Conservation (phyloP, 2,888 invertebrate genomes). For the Lepidocyrtoides sp. region DNA sequence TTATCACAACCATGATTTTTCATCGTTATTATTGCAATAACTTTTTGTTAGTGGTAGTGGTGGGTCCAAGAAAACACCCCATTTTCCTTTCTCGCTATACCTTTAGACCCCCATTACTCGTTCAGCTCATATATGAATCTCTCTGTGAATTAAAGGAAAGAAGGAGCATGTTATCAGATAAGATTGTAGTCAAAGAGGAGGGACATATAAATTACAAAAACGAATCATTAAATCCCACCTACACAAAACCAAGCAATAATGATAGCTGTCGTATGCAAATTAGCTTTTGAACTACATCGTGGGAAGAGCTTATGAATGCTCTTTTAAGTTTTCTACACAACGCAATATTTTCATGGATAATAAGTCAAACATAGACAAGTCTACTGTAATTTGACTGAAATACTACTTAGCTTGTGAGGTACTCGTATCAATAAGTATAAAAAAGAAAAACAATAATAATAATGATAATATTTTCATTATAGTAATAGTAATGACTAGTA, state of each 20-base stretch:
- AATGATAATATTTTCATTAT: background rate
- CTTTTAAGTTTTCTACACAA: background rate
- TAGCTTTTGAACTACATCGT: constrained; percentile 7
- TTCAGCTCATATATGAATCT: no score
- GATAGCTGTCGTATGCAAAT: constrained; percentile 61
- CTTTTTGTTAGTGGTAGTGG: background rate
- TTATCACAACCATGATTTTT: constrained; percentile 26
- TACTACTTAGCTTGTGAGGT: background rate
- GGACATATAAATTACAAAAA: constrained; percentile 35
- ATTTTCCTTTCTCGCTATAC: background rate
- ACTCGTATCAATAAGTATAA: no score
- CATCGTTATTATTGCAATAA: constrained; percentile 29
- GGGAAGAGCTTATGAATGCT: constrained; percentile 14
- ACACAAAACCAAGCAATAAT: constrained; percentile 41
- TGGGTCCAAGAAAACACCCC: background rate
- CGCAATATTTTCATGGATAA: background rate
- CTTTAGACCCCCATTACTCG: background rate
- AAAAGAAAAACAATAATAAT: background rate
- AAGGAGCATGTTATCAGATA: background rate
- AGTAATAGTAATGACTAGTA: background rate
- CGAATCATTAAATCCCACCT: constrained; percentile 58
- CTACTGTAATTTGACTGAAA: background rate
- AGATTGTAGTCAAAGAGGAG: background rate
- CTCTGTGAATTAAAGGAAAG: background rate
- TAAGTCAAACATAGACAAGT: background rate